These are phyloP conservation scores for Plagiodera versicolora DNA, from an alignment of 2,888 invertebrate genomes.

Conservation along the genomic window DNA sequence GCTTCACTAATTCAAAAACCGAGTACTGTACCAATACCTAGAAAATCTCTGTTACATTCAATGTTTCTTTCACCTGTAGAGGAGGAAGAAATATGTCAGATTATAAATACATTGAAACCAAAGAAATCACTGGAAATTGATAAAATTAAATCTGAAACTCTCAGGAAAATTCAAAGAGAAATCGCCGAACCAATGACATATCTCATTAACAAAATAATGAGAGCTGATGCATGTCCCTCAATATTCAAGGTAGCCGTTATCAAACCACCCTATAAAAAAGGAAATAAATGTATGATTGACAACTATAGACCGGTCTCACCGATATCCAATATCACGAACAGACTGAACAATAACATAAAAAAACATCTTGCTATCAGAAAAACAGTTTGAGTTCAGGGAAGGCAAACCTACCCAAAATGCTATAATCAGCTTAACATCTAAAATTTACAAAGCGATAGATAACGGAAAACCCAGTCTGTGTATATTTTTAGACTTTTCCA, in stretches of 20 bases:
- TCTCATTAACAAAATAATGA: too few species aligned
- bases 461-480: not conserved
- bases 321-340: constrained; percentile 7
- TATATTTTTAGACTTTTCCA: constrained; percentile 1
- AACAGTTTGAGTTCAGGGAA: constrained; percentile 11
- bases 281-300: not conserved
- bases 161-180: not conserved
- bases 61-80: not conserved
- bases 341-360: constrained; percentile 7
- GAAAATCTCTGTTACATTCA: not conserved
- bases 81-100: not conserved
- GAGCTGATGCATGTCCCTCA: too few species aligned
- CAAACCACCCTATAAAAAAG: constrained; percentile 11
- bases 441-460: not conserved
- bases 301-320: constrained; percentile 5
- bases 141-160: constrained; percentile 7
- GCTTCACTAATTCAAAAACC: not conserved
- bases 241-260: constrained; percentile 2
- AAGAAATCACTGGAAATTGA: constrained; percentile 4
- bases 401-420: constrained; percentile 15
- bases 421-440: not conserved
- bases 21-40: not conserved
- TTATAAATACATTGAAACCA: not conserved
- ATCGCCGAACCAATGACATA: constrained; percentile 4
- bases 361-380: too few species aligned